phyloP scores from a whole-genome alignment of 1,140 invertebrate species.

The Drosophila novamexicana region DNA sequence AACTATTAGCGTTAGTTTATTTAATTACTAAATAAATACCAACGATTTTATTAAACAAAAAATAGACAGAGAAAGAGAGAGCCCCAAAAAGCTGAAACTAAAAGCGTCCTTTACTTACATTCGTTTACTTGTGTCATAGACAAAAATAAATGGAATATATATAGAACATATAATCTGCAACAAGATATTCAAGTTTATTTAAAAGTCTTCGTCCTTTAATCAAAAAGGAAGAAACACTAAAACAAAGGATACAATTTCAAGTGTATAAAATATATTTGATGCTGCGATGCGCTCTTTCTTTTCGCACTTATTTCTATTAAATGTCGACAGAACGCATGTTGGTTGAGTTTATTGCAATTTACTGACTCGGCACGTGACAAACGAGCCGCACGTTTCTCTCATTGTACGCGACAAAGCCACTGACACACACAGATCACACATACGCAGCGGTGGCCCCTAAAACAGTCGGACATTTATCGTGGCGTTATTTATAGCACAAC shows the following conservation, averaged over 20 bases:
- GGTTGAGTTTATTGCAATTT: conserved; percentile 66
- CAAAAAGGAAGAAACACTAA: not conserved
- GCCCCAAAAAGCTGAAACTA: too few species aligned
- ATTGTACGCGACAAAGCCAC: conserved; percentile 54
- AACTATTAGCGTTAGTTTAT: not conserved
- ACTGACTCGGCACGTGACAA: conserved; percentile 71
- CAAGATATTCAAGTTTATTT: too few species aligned
- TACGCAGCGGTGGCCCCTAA: conserved; percentile 39
- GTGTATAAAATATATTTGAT: conserved; percentile 9
- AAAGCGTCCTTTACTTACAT: too few species aligned
- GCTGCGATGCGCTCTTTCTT: conserved; percentile 23
- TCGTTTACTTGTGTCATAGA: too few species aligned
- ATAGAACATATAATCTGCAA: too few species aligned
- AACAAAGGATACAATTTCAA: conserved; percentile 7
- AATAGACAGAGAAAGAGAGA: too few species aligned
- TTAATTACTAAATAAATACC: too few species aligned
- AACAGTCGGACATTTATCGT: conserved; percentile 22
- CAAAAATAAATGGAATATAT: too few species aligned
- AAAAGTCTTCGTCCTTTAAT: too few species aligned
- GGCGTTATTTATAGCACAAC: conserved; percentile 45
- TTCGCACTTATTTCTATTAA: conserved; percentile 59
- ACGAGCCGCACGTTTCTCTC: conserved; percentile 63
- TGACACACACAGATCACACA: conserved; percentile 54
- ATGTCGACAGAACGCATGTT: conserved; percentile 42
- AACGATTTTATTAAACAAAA: too few species aligned